Evolutionary conservation across 1,140 invertebrate genomes (phyloP), one percentile per base, ranked within the genome.

Genomic region (Ooceraea biroi): DNA sequence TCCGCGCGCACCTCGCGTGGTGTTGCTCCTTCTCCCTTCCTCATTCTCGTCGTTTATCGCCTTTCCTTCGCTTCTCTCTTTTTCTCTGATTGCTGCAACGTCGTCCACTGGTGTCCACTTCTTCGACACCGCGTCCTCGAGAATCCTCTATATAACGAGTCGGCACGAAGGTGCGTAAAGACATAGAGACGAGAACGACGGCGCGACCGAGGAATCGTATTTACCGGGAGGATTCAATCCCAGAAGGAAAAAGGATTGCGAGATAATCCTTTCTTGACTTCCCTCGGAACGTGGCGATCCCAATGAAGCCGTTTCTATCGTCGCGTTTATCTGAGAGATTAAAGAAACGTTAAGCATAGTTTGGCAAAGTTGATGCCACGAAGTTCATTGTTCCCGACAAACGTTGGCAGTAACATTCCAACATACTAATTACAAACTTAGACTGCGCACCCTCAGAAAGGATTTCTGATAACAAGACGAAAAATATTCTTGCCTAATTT

Each of bases 1-100:
- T 90, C 85, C n/a, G 73, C 57, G 78, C 73, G 25, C 19, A 25
- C 19, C 44, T 44, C 52, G 19, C 71, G 25, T 72, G 63, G 44
- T 41, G 55, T 88, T 27, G 63, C 44, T 27, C 48, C 87, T 27
- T 19, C 58, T 87, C 69, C 66, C 66, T 78, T 74, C 85, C 65
- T 85, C 82, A 84, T 68, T 72, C 83, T 80, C 61, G 27, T 30
- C 55, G 41, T 85, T 80, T 73, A 71, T 66, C 44, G 14, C 65
- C 58, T 36, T 65, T 27, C 10, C 27, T 50, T 77, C 48, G 57
- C 22, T 44, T 52, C 22, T 48, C 19, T 72, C 30, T 46, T 69
- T 52, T 82, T 68, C 52, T 72, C 22, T 50, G 12, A 41, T n/a
- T 30, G 36, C 41, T 44, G 8, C 52, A 19, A 46, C 17, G 27